These are phyloP conservation scores for Coelogynopora nodosa DNA, from an alignment of 2,888 invertebrate species.

Conservation along the genomic window DNA sequence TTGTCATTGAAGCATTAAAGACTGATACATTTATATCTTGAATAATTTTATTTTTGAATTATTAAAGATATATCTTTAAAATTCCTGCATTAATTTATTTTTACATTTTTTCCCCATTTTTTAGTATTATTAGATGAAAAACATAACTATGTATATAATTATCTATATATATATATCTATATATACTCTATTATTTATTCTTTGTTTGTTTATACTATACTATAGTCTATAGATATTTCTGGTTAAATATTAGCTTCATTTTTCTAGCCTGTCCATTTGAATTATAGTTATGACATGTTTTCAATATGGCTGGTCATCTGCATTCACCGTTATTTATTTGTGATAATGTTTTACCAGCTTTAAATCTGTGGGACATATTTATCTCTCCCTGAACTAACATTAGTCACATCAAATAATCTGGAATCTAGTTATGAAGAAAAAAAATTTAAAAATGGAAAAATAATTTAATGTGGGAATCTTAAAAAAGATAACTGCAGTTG, in stretches of 20 bases:
- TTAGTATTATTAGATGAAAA: neutral
- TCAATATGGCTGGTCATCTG: neutral
- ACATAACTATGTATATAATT: neutral
- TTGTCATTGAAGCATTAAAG: no score
- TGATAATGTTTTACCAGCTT: neutral
- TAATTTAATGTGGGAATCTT: no score
- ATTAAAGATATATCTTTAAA: no score
- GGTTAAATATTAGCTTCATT: neutral
- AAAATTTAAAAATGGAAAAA: no score
- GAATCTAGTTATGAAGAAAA: neutral
- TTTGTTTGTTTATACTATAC: neutral
- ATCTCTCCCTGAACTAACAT: neutral
- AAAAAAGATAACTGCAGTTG: no score
- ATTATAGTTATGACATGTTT: neutral
- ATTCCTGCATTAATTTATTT: slow-evolving; percentile 24
- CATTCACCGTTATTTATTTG: neutral
- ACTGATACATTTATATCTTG: neutral
- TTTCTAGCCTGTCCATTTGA: neutral
- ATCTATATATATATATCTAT: neutral
- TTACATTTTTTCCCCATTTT: neutral
- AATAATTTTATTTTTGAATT: no score
- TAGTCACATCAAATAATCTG: neutral
- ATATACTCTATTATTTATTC: neutral
- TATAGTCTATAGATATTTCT: neutral
- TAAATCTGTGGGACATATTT: neutral